Evolutionary conservation across 2,888 invertebrate species (phyloP).

Genomic region (Cheiracanthium punctorium): DNA sequence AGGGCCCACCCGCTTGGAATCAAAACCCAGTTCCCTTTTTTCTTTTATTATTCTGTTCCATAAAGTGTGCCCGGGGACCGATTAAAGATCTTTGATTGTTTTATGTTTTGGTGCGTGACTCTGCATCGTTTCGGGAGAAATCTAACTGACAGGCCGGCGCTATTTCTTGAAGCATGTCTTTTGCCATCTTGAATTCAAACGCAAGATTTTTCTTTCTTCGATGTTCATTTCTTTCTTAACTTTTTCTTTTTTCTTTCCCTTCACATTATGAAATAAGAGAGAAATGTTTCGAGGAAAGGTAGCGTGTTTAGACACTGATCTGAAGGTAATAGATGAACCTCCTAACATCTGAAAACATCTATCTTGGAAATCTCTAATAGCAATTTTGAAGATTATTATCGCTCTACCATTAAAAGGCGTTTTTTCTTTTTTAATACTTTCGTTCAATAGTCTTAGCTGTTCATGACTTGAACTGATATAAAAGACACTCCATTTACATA

Average conservation of each 20-base stretch:
- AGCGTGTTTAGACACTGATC: slow-evolving; percentile 23
- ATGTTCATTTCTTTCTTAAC: too few relatives aligned
- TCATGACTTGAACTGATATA: too few relatives aligned
- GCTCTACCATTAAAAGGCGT: background rate
- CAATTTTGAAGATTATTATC: background rate
- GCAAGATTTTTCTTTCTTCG: background rate
- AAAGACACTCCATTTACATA: too few relatives aligned
- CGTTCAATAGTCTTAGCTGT: too few relatives aligned
- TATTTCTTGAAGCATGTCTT: slow-evolving; percentile 28
- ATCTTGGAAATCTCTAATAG: background rate
- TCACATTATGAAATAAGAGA: background rate
- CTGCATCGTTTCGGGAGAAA: slow-evolving; percentile 31
- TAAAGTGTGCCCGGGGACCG: slow-evolving; percentile 46
- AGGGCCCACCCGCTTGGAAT: slow-evolving; percentile 17
- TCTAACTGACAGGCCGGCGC: slow-evolving; percentile 6
- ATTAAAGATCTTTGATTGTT: slow-evolving; percentile 45
- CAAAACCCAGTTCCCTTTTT: slow-evolving; percentile 12
- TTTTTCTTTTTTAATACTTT: background rate
- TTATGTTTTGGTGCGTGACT: slow-evolving; percentile 47
- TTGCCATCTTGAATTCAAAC: slow-evolving; percentile 22
- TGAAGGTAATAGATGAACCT: background rate
- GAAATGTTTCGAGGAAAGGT: slow-evolving; percentile 23
- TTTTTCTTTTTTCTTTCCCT: slow-evolving; percentile 3
- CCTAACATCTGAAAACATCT: background rate
- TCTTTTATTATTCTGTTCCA: background rate